Evolutionary conservation across 2,113 vertebrate species (phyloP).

Genomic region (Mesoclemmys tuberculata): DNA sequence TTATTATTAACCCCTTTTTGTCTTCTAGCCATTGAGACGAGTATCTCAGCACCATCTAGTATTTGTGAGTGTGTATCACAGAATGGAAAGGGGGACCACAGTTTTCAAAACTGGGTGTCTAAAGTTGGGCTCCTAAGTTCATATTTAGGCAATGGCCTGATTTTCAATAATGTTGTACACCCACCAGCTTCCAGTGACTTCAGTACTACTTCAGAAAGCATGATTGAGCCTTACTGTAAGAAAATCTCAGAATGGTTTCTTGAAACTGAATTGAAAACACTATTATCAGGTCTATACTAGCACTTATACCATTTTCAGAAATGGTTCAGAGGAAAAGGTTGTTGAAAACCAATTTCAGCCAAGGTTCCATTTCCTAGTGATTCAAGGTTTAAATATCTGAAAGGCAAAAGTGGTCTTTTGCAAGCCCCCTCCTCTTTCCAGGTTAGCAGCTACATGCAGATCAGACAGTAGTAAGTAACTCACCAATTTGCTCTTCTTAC

Average conservation of each 20-base stretch:
- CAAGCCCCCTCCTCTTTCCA: constrained; percentile 50
- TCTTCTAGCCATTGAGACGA: fast-evolving
- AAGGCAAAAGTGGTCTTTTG: constrained; percentile 46
- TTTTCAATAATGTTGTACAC: not conserved
- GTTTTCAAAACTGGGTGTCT: not conserved
- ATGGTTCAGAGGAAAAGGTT: not conserved
- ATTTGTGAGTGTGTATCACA: not conserved
- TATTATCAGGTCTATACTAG: constrained; percentile 3
- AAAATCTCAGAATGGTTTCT: not conserved
- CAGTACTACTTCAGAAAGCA: constrained; percentile 13
- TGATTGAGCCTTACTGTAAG: not conserved
- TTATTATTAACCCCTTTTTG: not conserved
- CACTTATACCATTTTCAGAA: not conserved
- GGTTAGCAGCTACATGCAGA: not conserved
- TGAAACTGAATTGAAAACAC: not conserved
- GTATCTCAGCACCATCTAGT: fast-evolving
- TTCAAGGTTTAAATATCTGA: constrained; percentile 49
- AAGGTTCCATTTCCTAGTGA: constrained; percentile 5
- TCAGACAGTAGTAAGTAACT: constrained; percentile 59
- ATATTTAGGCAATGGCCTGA: not conserved
- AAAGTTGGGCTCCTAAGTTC: not conserved
- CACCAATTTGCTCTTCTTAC: constrained; percentile 47
- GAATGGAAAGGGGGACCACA: not conserved
- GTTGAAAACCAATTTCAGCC: constrained; percentile 38
- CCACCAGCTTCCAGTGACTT: not conserved